Evolutionary conservation across 2,888 invertebrate genomes (phyloP), one percentile per base, ranked within the genome.

Genomic region (Clivina fossor): DNA sequence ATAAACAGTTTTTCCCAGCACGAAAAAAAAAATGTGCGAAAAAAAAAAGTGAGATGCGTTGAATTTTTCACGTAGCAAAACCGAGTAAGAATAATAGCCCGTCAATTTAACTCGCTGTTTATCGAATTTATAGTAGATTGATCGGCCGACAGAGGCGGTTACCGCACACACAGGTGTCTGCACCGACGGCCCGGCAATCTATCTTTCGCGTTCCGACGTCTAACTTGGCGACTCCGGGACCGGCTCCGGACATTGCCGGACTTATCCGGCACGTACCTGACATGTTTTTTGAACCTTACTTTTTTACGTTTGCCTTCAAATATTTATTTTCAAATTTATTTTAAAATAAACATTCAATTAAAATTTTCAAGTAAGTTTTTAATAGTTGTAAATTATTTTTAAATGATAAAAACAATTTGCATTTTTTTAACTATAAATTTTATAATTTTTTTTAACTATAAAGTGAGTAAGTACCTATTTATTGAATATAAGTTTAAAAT

Each of bases 101-200:
- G 50, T 50, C 50, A 50, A 50, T 50, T 38, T 50, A 50, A 48
- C 30, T 50, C 20, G 40, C 18, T 50, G 50, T 50, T 50, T 40
- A 50, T 50, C 50, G 30, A 40, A 40, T 37, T 20, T 48, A 50
- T 30, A n/a, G 28, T 50, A 40, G 50, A 50, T 50, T 38, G 40
- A 50, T 50, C 30, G 38, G 20, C 16, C 18, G 18, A 38, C 38
- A 38, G 38, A 16, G 24, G 16, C 16, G 18, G n/a, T 30, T 26
- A 49, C 5, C 15, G 38, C n/a, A n/a, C 49, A 49, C 49, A 49
- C 49, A 49, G 49, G 49, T 49, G 49, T 24, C 38, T 28, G 18
- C 49, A 28, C 15, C 46, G 32, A 5, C 32, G 15, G 28, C 24
- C 24, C 13, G 7, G 28, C 46, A 15, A 46, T 46, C 46, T 32